Evolutionary conservation across 2,797 vertebrate species (phyloP).

Genomic region (Apodemus agrarius): DNA sequence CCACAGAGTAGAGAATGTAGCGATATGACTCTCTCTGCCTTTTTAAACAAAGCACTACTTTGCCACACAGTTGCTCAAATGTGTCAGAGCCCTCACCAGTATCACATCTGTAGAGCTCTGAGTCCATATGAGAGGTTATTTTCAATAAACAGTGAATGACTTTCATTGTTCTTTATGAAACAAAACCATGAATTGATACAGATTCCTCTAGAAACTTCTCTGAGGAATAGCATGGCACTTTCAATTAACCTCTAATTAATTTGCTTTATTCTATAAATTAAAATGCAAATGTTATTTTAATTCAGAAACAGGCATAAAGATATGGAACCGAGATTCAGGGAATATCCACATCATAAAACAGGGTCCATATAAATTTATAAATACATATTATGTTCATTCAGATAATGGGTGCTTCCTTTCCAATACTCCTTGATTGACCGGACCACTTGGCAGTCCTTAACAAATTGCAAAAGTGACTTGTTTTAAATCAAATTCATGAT

Average conservation of each 20-base stretch:
- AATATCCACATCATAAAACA: neutral
- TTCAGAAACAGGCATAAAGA: slow-evolving; percentile 51
- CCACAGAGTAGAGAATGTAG: slow-evolving; percentile 14
- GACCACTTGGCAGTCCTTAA: slow-evolving; percentile 33
- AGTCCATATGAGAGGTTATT: slow-evolving; percentile 41
- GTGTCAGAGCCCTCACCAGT: neutral
- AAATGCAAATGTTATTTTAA: slow-evolving; percentile 57
- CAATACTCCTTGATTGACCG: neutral
- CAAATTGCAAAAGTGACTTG: slow-evolving; percentile 19
- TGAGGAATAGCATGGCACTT: slow-evolving; percentile 49
- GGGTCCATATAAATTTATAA: neutral
- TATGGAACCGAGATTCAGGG: slow-evolving; percentile 5
- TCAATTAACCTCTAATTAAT: slow-evolving; percentile 66
- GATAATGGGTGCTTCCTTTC: neutral
- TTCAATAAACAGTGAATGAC: slow-evolving; percentile 63
- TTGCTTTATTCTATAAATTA: slow-evolving; percentile 54
- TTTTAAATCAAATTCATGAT: slow-evolving; percentile 21
- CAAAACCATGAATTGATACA: slow-evolving; percentile 51
- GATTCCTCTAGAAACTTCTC: slow-evolving; percentile 65
- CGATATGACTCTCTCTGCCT: slow-evolving; percentile 2
- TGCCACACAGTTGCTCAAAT: neutral
- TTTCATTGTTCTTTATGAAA: slow-evolving; percentile 54
- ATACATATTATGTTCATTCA: slow-evolving; percentile 16
- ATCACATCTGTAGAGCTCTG: slow-evolving; percentile 22
- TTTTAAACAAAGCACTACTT: neutral